These are phyloP conservation scores for Cromileptes altivelis DNA, from an alignment of 2,113 vertebrate genomes.

Conservation along the genomic window DNA sequence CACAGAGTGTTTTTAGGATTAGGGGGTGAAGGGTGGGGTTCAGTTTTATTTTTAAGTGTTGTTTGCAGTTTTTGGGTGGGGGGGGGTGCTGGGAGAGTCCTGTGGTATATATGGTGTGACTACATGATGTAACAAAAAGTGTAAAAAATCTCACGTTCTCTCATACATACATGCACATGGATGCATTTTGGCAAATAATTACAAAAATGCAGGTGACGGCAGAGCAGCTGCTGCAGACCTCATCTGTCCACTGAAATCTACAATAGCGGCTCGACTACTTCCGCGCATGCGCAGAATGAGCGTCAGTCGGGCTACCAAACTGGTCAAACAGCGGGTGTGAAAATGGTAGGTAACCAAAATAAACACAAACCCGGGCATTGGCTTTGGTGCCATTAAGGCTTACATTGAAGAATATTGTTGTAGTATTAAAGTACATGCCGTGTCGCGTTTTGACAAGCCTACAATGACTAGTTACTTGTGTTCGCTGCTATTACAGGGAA, in stretches of 20 bases:
- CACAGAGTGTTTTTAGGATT: not conserved
- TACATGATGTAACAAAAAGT: not conserved
- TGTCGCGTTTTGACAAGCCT: slow-evolving; percentile 46
- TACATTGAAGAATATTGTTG: not conserved
- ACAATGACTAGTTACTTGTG: slow-evolving; percentile 56
- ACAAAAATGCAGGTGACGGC: not conserved
- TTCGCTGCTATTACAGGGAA: slow-evolving; percentile 80
- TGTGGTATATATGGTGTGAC: not conserved
- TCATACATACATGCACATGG: not conserved
- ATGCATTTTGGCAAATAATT: not conserved
- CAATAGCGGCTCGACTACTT: slow-evolving; percentile 54
- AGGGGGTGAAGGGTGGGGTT: not conserved
- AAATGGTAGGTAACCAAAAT: slow-evolving; percentile 89
- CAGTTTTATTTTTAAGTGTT: too few species aligned
- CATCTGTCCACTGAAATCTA: slow-evolving; percentile 18
- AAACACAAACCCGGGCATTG: slow-evolving; percentile 74
- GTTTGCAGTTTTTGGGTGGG: too few species aligned
- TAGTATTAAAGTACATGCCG: slow-evolving; percentile 26
- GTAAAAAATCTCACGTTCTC: not conserved
- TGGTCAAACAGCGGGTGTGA: slow-evolving; percentile 88
- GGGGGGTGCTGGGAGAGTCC: too few species aligned
- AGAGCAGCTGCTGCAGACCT: not conserved
- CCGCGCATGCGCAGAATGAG: slow-evolving; percentile 82
- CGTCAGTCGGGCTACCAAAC: slow-evolving; percentile 81
- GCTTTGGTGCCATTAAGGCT: slow-evolving; percentile 20